Conservation (phyloP, 2,888 invertebrate species). For the Rhorus exstirpatorius region DNA sequence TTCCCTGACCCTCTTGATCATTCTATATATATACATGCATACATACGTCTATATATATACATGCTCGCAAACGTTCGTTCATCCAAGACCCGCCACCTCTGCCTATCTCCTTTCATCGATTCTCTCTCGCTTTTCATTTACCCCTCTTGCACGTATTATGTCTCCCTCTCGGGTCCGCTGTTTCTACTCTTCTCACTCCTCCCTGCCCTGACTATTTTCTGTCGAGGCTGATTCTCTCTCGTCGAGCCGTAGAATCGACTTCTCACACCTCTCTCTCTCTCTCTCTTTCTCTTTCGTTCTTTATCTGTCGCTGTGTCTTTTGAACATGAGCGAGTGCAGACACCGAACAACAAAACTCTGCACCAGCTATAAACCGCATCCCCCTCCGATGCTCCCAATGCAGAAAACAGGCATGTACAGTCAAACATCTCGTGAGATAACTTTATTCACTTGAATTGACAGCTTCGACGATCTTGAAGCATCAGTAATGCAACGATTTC, state of each 20-base stretch:
- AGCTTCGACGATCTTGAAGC: not conserved
- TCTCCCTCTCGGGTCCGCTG: slow-evolving; percentile 25
- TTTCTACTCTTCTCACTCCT: slow-evolving; percentile 48
- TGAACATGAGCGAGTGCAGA: not conserved
- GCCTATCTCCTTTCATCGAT: slow-evolving; percentile 71
- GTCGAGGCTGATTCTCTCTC: slow-evolving; percentile 56
- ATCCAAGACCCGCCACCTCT: slow-evolving; percentile 48
- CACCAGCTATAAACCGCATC: not conserved
- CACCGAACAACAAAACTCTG: not conserved
- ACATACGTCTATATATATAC: not conserved
- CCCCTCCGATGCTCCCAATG: not conserved
- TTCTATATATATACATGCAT: slow-evolving; percentile 14
- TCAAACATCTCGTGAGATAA: not conserved
- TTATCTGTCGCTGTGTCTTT: not conserved
- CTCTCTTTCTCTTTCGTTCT: not conserved
- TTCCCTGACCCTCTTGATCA: slow-evolving; percentile 51
- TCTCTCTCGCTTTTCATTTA: slow-evolving; percentile 65
- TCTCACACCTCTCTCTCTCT: slow-evolving; percentile 47
- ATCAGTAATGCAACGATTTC: not conserved
- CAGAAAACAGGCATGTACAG: not conserved
- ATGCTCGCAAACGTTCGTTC: slow-evolving; percentile 59
- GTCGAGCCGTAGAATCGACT: slow-evolving; percentile 61
- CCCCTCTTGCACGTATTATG: slow-evolving; percentile 21
- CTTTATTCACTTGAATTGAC: not conserved
- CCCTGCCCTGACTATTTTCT: slow-evolving; percentile 40